These are phyloP conservation scores for Mus musculus DNA, from an alignment of 2,113 vertebrate species.

Conservation along the genomic window DNA sequence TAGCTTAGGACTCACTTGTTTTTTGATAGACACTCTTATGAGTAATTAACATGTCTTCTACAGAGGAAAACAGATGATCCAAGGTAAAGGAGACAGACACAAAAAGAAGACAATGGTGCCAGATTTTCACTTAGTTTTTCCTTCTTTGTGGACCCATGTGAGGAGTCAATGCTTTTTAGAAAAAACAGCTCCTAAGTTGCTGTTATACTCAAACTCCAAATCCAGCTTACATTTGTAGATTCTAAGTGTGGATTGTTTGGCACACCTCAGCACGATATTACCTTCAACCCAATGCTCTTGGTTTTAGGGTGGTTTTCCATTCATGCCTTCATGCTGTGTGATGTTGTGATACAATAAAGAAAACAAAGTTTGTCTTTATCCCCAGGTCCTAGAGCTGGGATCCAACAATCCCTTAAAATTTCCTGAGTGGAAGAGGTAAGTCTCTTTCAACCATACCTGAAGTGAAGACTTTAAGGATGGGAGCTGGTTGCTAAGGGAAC, in stretches of 20 bases:
- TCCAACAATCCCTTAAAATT: neutral
- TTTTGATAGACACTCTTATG: neutral
- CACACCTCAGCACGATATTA: neutral
- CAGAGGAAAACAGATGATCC: neutral
- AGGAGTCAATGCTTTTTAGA: neutral
- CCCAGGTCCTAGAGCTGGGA: neutral
- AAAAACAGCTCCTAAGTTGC: neutral
- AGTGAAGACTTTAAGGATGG: neutral
- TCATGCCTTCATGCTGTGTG: neutral
- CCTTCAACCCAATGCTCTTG: neutral
- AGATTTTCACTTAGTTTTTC: no score
- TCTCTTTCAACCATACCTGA: neutral
- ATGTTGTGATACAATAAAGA: neutral
- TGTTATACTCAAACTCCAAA: neutral
- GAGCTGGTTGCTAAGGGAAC: neutral
- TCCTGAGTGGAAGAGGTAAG: neutral
- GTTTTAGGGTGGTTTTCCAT: neutral
- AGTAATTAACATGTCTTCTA: neutral
- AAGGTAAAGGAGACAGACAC: neutral
- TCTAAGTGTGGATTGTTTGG: neutral
- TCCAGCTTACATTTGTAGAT: neutral
- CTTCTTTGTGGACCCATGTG: neutral
- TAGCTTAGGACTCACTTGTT: neutral
- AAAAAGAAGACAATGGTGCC: neutral
- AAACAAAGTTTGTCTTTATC: neutral